A percentile compares a stretch with the other conserved stretches of the same genome.
These are phyloP conservation scores for Trichacis sp. DNA, from an alignment of 2,888 invertebrate genomes.

Conservation along the genomic window DNA sequence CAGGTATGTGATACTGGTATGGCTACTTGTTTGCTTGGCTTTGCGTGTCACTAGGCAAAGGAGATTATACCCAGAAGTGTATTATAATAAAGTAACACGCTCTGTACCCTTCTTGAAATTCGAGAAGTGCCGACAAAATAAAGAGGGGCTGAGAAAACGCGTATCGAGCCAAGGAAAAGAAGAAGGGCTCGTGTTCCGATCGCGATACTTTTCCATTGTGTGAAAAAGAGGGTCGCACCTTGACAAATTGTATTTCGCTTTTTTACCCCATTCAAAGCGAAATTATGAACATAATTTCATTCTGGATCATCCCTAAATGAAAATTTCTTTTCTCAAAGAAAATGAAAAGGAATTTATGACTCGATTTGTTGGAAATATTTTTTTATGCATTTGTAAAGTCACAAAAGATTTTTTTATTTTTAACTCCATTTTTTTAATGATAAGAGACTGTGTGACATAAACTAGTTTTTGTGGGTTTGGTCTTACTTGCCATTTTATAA, in stretches of 20 bases:
- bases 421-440: too few species aligned
- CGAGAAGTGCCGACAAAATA: constrained; percentile 47
- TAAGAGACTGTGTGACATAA: too few species aligned
- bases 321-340: too few species aligned
- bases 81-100: constrained; percentile 57
- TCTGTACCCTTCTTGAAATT: constrained; percentile 59
- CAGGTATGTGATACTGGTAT: constrained; percentile 38
- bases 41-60: constrained; percentile 42
- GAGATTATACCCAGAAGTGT: constrained; percentile 44
- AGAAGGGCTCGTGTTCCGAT: constrained; percentile 21
- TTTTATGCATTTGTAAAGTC: too few species aligned
- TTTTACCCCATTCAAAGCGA: constrained; percentile 1
- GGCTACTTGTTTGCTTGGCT: constrained; percentile 35
- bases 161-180: constrained; percentile 23
- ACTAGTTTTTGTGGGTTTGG: too few species aligned
- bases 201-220: constrained; percentile 13
- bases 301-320: too few species aligned
- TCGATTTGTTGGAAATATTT: too few species aligned
- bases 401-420: too few species aligned
- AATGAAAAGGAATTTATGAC: too few species aligned
- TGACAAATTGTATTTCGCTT: constrained; percentile 3
- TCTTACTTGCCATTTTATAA: too few species aligned
- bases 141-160: constrained; percentile 34
- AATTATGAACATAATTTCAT: too few species aligned
- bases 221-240: not conserved